Evolutionary conservation across 1,140 invertebrate species (phyloP).

Genomic region (Scaptomyza hsui): DNA sequence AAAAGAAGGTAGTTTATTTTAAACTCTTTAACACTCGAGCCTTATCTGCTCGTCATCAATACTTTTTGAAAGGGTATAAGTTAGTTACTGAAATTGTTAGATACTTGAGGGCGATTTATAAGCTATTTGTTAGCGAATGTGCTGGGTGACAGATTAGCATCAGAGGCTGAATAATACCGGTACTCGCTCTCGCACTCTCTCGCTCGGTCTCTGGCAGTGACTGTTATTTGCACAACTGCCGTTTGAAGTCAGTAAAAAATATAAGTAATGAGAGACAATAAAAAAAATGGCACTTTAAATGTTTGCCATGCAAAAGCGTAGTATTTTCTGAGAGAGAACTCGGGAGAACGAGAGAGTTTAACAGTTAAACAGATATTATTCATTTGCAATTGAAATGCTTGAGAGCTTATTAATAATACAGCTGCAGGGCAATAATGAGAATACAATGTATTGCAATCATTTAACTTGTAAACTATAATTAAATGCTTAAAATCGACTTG

Average conservation of each 20-base stretch:
- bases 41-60: background rate
- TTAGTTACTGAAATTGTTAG: conserved; percentile 39
- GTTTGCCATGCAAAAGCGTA: conserved; percentile 39
- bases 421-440: background rate
- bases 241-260: conserved; percentile 30
- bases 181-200: conserved; percentile 11
- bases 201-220: conserved; percentile 1
- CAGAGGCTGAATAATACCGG: conserved; percentile 17
- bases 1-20: too few species aligned
- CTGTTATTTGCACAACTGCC: conserved; percentile 70
- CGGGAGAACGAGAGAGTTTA: background rate
- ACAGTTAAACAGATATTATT: background rate
- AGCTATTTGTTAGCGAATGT: conserved; percentile 66
- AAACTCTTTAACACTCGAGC: background rate
- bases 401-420: background rate
- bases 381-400: conserved; percentile 7
- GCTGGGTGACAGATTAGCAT: conserved; percentile 37
- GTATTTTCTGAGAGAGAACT: conserved; percentile 22
- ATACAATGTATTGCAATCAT: conserved; percentile 10
- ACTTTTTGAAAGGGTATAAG: conserved; percentile 18
- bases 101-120: conserved; percentile 68
- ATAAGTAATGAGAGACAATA: conserved; percentile 50
- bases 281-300: conserved; percentile 71
- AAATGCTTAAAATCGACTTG: conserved; percentile 1
- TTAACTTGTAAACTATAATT: background rate